These are phyloP conservation scores for Trachelus troglodyta DNA, from an alignment of 2,888 invertebrate species.

Conservation along the genomic window DNA sequence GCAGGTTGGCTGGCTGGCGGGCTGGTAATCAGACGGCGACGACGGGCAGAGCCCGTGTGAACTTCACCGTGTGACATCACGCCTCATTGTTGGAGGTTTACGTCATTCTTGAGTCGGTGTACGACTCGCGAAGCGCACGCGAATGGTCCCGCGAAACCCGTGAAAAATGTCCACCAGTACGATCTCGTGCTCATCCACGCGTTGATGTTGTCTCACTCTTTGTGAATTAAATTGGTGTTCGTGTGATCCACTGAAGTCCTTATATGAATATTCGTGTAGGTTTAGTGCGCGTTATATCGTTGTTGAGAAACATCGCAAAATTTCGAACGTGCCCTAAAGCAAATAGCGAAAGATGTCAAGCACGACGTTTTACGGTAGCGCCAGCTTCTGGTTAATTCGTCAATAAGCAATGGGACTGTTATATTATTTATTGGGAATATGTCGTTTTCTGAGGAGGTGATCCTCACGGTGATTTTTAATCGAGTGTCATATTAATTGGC, in stretches of 20 bases:
- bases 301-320: background rate
- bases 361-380: constrained; percentile 46
- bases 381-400: constrained; percentile 44
- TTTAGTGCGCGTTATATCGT: background rate
- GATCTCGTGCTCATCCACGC: background rate
- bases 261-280: background rate
- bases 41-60: constrained; percentile 32
- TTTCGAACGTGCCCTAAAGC: background rate
- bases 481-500: background rate
- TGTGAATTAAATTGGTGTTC: background rate
- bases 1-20: constrained; percentile 9
- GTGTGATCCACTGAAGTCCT: background rate
- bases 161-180: constrained; percentile 34
- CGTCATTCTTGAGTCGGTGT: constrained; percentile 60
- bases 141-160: constrained; percentile 36
- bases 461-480: background rate
- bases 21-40: constrained; percentile 6
- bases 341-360: constrained; percentile 36
- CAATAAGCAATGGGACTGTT: constrained; percentile 14
- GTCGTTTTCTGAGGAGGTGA: background rate
- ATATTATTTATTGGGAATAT: constrained; percentile 5
- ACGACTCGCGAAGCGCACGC: constrained; percentile 31
- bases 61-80: constrained; percentile 62
- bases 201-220: background rate
- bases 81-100: constrained; percentile 66